Percentiles rank a stretch among this genome's conserved stretches.
These are phyloP conservation scores for Callinectes sapidus DNA, from an alignment of 2,888 invertebrate genomes.

Conservation along the genomic window DNA sequence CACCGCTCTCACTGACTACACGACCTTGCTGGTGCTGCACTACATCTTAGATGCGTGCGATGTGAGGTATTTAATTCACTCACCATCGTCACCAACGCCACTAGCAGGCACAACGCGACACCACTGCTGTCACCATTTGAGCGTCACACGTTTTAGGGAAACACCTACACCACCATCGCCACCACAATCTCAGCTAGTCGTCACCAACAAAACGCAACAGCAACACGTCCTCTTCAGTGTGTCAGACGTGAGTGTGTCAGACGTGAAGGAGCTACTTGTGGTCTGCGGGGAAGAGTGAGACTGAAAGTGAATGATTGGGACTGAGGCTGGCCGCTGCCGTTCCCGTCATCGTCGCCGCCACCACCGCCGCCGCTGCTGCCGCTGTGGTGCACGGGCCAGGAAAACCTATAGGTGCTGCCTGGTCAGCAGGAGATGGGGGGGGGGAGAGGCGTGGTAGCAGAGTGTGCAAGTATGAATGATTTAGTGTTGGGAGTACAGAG, in stretches of 20 bases:
- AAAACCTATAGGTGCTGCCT: conserved; percentile 19
- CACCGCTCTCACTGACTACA: conserved; percentile 1
- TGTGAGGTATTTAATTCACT: background rate
- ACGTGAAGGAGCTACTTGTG: background rate
- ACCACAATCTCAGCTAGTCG: background rate
- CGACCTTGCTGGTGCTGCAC: background rate
- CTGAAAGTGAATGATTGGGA: background rate
- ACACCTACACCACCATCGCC: background rate
- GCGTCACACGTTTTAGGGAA: background rate
- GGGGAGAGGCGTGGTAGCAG: background rate
- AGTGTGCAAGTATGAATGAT: background rate
- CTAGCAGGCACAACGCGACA: background rate
- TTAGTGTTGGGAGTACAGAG: background rate
- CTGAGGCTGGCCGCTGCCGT: background rate
- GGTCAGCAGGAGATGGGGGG: background rate
- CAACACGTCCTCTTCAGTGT: background rate
- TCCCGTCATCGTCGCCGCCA: background rate
- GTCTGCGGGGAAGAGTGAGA: background rate
- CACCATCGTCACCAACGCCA: background rate
- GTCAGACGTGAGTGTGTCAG: background rate
- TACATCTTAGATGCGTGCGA: background rate
- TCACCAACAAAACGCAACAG: background rate
- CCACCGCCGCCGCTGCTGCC: background rate
- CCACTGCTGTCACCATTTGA: background rate
- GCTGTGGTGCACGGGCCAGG: background rate